Conservation (phyloP, 2,113 vertebrate species). For the Anolis sagrei region DNA sequence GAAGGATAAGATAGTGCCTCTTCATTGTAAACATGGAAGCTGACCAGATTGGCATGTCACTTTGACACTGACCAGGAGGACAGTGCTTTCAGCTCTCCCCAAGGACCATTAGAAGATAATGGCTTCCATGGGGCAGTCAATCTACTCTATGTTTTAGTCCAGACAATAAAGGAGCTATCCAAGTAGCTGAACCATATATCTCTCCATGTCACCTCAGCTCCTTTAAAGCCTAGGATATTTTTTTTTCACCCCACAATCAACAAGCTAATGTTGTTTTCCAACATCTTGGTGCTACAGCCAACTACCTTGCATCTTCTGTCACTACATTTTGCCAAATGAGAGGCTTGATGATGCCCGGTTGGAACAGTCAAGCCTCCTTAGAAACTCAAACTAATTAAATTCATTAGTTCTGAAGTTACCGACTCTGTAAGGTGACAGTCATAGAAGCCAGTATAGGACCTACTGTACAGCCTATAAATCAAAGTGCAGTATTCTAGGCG, state of each 20-base stretch:
- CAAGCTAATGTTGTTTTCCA: not conserved
- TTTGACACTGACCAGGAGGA: too few species aligned
- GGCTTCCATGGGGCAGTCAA: too few species aligned
- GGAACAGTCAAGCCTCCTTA: not conserved
- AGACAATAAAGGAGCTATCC: too few species aligned
- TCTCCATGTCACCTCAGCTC: too few species aligned
- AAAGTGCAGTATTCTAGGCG: constrained; percentile 5
- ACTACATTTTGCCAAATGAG: not conserved
- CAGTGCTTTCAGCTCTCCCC: too few species aligned
- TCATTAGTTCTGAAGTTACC: constrained; percentile 20
- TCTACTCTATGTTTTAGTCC: too few species aligned
- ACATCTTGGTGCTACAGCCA: not conserved
- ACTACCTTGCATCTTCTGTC: not conserved
- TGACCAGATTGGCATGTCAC: not conserved
- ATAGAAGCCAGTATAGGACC: not conserved
- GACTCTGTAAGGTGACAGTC: not conserved
- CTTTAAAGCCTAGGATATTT: too few species aligned
- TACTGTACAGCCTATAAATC: not conserved
- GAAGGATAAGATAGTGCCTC: not conserved
- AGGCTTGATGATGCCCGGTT: not conserved
- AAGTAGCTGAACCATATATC: too few species aligned
- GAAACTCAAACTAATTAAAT: not conserved
- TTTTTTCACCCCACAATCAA: not conserved
- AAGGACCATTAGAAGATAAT: too few species aligned
- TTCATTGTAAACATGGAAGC: not conserved